phyloP scores from a whole-genome alignment of 1,140 invertebrate species.

The Drosophila miranda region DNA sequence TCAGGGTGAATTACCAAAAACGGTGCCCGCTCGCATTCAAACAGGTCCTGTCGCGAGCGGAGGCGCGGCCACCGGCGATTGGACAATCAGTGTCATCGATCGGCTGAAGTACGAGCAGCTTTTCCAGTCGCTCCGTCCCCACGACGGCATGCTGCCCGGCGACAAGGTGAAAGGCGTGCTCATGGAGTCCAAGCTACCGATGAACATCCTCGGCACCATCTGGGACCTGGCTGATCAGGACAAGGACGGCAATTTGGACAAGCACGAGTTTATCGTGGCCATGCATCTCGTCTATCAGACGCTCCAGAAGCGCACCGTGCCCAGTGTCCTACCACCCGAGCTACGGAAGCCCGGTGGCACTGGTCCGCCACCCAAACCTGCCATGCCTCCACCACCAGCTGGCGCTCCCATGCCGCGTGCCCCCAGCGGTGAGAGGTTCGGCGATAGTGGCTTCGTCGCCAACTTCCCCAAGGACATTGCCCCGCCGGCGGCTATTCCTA shows the following conservation, averaged over 20 bases:
- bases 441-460: constrained; percentile 76
- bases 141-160: constrained; percentile 93
- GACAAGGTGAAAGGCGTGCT: constrained; percentile 95
- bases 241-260: constrained; percentile 97
- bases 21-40: constrained; percentile 83
- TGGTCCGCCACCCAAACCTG: constrained; percentile 81
- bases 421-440: constrained; percentile 75
- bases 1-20: constrained; percentile 88
- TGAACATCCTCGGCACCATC: constrained; percentile 95
- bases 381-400: constrained; percentile 63
- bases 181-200: constrained; percentile 95
- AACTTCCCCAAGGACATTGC: constrained; percentile 82
- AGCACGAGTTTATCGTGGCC: constrained; percentile 96
- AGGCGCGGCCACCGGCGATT: constrained; percentile 86
- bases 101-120: constrained; percentile 95
- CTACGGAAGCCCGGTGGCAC: constrained; percentile 86
- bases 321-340: constrained; percentile 91
- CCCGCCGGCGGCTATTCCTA: constrained; percentile 81
- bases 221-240: constrained; percentile 99
- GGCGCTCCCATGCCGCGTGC: constrained; percentile 79
- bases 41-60: constrained; percentile 84
- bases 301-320: constrained; percentile 94
- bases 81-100: constrained; percentile 92
- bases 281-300: constrained; percentile 98
- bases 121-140: constrained; percentile 94